Conservation (phyloP, 2,888 invertebrate genomes). For the Leptodirus hochenwartii region DNA sequence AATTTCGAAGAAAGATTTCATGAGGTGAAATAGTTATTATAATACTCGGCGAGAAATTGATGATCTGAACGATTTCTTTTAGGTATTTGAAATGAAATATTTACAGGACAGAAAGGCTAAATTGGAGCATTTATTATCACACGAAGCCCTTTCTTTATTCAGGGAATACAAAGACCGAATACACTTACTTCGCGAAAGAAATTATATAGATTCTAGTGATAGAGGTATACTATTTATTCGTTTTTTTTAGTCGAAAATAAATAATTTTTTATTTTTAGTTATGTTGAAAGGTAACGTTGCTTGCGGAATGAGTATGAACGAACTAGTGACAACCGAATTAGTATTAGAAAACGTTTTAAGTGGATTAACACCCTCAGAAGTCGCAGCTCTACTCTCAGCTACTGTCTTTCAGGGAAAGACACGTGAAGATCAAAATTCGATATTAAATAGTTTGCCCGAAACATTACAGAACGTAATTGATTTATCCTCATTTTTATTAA, state of each 20-base stretch:
- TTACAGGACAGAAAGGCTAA: constrained; percentile 49
- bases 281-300: constrained; percentile 72
- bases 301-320: constrained; percentile 73
- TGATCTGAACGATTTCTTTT: constrained; percentile 61
- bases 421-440: no score
- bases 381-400: constrained; percentile 83
- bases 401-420: constrained; percentile 82
- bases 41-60: no score
- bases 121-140: constrained; percentile 59
- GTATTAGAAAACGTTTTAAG: constrained; percentile 80
- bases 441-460: no score
- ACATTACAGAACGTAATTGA: no score
- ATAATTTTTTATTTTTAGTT: constrained; percentile 28
- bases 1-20: constrained; percentile 62
- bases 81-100: constrained; percentile 54
- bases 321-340: constrained; percentile 84
- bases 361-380: constrained; percentile 72
- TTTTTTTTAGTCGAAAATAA: neutral
- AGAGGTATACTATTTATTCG: constrained; percentile 30
- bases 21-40: no score
- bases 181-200: constrained; percentile 52
- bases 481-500: no score
- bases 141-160: constrained; percentile 68
- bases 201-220: constrained; percentile 51
- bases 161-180: constrained; percentile 79